Conservation (phyloP, 2,888 invertebrate species). For the Epinotia brunnichana region DNA sequence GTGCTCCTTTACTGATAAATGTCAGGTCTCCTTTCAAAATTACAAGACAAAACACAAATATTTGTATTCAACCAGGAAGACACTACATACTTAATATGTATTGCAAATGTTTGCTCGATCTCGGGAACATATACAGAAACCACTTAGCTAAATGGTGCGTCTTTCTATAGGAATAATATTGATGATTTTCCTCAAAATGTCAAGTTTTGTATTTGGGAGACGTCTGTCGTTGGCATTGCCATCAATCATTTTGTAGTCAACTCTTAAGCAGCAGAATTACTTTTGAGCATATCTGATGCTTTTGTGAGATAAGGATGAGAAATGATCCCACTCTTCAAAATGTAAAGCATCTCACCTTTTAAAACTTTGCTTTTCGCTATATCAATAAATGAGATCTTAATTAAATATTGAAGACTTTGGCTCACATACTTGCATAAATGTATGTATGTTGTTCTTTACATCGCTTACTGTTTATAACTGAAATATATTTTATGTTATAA, state of each 20-base stretch:
- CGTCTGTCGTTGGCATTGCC: conserved; percentile 70
- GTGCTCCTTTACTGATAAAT: background rate
- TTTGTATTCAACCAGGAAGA: conserved; percentile 20
- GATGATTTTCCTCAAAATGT: conserved; percentile 50
- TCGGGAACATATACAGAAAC: conserved; percentile 35
- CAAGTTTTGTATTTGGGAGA: conserved; percentile 57
- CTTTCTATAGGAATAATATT: conserved; percentile 39
- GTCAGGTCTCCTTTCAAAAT: background rate
- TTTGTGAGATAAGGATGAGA: conserved; percentile 67
- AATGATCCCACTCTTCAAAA: conserved; percentile 57
- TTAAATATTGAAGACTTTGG: background rate
- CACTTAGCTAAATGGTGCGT: conserved; percentile 42
- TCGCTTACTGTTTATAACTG: background rate
- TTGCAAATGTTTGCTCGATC: conserved; percentile 45
- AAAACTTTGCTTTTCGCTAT: conserved; percentile 19
- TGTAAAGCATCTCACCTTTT: conserved; percentile 33
- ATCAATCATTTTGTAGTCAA: conserved; percentile 77
- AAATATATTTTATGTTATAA: background rate
- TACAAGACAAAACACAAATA: background rate
- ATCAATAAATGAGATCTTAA: conserved; percentile 29
- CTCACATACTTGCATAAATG: background rate
- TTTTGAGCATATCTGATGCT: conserved; percentile 74
- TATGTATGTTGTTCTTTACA: background rate
- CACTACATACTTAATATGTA: conserved; percentile 49
- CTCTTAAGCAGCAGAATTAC: conserved; percentile 73